phyloP scores from a whole-genome alignment of 2,113 vertebrate genomes.

The Scolopax mira region DNA sequence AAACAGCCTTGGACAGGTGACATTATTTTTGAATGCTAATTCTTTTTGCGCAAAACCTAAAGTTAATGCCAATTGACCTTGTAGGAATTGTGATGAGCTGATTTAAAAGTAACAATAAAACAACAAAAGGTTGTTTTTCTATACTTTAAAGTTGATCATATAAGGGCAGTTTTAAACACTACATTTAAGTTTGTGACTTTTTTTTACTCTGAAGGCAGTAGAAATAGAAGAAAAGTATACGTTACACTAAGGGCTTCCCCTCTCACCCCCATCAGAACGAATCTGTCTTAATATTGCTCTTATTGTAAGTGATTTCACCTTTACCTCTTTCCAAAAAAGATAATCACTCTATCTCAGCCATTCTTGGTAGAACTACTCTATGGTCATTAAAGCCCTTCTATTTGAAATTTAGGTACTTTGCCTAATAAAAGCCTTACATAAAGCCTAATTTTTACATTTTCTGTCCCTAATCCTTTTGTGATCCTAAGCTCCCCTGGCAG shows the following conservation, averaged over 20 bases:
- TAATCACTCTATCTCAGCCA: rapidly evolving
- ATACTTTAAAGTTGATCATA: not conserved
- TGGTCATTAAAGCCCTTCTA: not conserved
- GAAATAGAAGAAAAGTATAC: not conserved
- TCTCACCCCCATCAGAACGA: not conserved
- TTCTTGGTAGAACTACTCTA: not conserved
- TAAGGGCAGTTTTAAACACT: not conserved
- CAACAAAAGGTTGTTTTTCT: not conserved
- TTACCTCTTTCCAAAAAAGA: not conserved
- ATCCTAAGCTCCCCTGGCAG: not conserved
- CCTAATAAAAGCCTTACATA: not conserved
- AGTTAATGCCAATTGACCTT: not conserved
- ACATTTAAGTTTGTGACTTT: not conserved
- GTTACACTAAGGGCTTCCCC: not conserved
- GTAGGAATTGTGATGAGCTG: not conserved
- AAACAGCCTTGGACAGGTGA: not conserved
- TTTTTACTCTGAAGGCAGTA: not conserved
- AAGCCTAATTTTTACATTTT: not conserved
- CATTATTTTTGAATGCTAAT: not conserved
- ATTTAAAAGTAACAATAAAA: not conserved
- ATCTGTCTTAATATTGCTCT: not conserved
- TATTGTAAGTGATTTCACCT: not conserved
- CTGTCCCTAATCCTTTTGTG: not conserved
- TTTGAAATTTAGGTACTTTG: not conserved
- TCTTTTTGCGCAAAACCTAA: not conserved